Percentiles rank a stretch among this genome's conserved stretches.
phyloP scores from a whole-genome alignment of 2,888 invertebrate species.

The Oeneis ivallda region DNA sequence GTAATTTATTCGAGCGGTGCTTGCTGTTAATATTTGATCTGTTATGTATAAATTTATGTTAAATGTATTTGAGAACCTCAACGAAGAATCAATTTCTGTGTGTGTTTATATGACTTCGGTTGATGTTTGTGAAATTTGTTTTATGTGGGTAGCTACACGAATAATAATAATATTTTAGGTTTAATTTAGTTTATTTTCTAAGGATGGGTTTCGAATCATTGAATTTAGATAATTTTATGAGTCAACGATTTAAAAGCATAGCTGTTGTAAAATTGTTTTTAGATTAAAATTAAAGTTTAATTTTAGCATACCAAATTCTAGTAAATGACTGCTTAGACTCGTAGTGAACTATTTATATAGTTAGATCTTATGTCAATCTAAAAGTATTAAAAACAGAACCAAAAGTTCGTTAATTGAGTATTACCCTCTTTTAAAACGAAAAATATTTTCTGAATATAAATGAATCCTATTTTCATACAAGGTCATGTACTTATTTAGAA shows the following conservation, averaged over 20 bases:
- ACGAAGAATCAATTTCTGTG: conserved; percentile 63
- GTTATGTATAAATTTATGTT: conserved; percentile 58
- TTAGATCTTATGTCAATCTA: conserved; percentile 63
- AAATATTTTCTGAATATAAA: conserved; percentile 76
- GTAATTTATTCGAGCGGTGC: conserved; percentile 73
- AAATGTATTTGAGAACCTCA: conserved; percentile 64
- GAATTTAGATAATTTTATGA: conserved; percentile 58
- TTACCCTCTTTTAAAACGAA: conserved; percentile 61
- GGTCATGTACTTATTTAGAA: conserved; percentile 68
- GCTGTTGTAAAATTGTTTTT: conserved; percentile 51
- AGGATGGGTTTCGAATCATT: conserved; percentile 70
- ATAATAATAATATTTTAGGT: conserved; percentile 45
- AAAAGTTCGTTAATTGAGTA: conserved; percentile 68
- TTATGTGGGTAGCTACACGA: conserved; percentile 53
- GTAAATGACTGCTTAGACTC: conserved; percentile 70
- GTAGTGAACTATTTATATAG: conserved; percentile 67
- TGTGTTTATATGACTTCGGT: conserved; percentile 46
- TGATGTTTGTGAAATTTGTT: conserved; percentile 49
- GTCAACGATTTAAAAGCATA: conserved; percentile 62
- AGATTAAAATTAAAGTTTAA: conserved; percentile 47
- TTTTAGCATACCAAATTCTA: conserved; percentile 56
- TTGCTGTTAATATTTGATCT: conserved; percentile 72
- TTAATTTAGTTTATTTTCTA: conserved; percentile 56
- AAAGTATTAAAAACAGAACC: conserved; percentile 62
- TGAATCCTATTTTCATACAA: conserved; percentile 79